A percentile compares a stretch with the other conserved stretches of the same genome.
phyloP scores from a whole-genome alignment of 2,113 vertebrate species.

The Sardina pilchardus region DNA sequence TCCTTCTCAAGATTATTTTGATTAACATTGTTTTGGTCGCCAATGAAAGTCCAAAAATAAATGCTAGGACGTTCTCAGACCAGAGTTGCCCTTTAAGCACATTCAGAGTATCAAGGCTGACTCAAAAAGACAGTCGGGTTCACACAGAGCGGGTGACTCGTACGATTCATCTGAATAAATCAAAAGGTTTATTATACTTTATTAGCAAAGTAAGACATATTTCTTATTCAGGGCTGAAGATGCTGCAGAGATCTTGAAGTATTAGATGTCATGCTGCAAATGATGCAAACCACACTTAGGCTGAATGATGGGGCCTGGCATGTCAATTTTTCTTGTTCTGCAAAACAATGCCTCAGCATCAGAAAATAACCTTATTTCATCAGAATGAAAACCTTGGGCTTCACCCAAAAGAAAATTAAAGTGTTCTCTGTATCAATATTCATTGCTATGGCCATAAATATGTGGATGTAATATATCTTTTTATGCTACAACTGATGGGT shows the following conservation, averaged over 20 bases:
- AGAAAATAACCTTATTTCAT: slow-evolving; percentile 49
- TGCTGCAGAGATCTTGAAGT: background rate
- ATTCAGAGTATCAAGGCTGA: background rate
- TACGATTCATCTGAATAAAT: background rate
- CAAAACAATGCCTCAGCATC: slow-evolving; percentile 48
- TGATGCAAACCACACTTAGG: slow-evolving; percentile 18
- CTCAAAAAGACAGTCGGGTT: background rate
- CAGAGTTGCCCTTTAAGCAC: background rate
- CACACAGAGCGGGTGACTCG: background rate
- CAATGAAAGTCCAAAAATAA: no score
- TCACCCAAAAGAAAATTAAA: slow-evolving; percentile 3
- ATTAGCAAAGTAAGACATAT: background rate
- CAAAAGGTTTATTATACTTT: background rate
- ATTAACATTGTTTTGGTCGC: no score
- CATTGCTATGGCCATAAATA: background rate
- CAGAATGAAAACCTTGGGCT: slow-evolving; percentile 31
- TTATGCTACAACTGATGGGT: background rate
- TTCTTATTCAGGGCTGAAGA: background rate
- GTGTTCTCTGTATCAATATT: background rate
- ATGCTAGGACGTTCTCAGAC: no score
- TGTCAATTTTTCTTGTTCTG: slow-evolving; percentile 58
- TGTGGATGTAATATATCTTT: slow-evolving; percentile 3
- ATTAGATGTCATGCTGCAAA: slow-evolving; percentile 7
- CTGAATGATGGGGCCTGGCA: slow-evolving; percentile 44
- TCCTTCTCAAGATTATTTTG: no score